These are phyloP conservation scores for Mercenaria mercenaria DNA, from an alignment of 1,140 invertebrate genomes.

Conservation along the genomic window DNA sequence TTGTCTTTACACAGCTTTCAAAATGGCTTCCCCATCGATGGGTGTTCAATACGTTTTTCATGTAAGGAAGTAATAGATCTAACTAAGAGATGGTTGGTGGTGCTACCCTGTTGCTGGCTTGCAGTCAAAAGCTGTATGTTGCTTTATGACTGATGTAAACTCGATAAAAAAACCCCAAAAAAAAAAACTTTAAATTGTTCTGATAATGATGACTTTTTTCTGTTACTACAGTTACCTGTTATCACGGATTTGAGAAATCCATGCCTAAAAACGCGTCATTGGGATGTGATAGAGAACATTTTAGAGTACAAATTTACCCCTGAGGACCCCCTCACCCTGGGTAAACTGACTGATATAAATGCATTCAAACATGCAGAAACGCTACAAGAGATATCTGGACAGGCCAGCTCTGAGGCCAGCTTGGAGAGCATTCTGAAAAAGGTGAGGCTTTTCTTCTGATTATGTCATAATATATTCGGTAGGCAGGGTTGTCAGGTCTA, in stretches of 20 bases:
- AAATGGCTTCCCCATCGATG: too few relatives aligned
- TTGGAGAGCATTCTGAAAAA: slow-evolving; percentile 93
- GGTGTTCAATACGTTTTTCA: too few relatives aligned
- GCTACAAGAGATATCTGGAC: slow-evolving; percentile 93
- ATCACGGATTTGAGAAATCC: slow-evolving; percentile 86
- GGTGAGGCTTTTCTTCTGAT: slow-evolving; percentile 86
- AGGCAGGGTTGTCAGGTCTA: too few relatives aligned
- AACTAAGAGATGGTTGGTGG: too few relatives aligned
- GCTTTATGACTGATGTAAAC: too few relatives aligned
- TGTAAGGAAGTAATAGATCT: too few relatives aligned
- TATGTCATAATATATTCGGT: background rate
- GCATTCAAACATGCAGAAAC: slow-evolving; percentile 91
- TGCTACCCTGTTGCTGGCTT: too few relatives aligned
- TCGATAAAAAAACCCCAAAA: too few relatives aligned
- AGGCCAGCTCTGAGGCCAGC: slow-evolving; percentile 94
- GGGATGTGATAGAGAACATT: slow-evolving; percentile 84
- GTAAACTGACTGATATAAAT: slow-evolving; percentile 85
- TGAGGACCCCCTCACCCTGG: slow-evolving; percentile 85
- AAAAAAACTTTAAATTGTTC: too few relatives aligned
- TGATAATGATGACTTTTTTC: too few relatives aligned
- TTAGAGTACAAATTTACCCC: slow-evolving; percentile 82
- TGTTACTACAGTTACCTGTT: slow-evolving; percentile 87
- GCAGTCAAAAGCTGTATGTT: too few relatives aligned
- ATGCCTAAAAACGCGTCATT: slow-evolving; percentile 84
- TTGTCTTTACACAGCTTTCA: too few relatives aligned